These are phyloP conservation scores for Boleophthalmus pectinirostris DNA, from an alignment of 2,113 vertebrate genomes.

Conservation along the genomic window DNA sequence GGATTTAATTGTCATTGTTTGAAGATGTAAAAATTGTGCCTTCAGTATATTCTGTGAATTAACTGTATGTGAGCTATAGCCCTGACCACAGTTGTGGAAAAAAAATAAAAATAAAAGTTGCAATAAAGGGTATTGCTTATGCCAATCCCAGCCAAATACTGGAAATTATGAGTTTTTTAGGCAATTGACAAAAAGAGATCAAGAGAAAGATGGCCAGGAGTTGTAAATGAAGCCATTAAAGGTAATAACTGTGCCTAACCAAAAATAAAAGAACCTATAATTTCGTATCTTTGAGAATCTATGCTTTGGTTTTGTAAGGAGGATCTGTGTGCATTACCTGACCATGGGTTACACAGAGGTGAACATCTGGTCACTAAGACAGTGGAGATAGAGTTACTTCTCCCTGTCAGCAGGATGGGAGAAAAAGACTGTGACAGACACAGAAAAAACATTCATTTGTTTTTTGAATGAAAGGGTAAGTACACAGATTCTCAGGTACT, in stretches of 20 bases:
- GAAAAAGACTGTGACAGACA: neutral
- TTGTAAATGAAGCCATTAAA: neutral
- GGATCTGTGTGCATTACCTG: conserved; percentile 45
- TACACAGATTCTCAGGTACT: conserved; percentile 2
- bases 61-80: too few species aligned
- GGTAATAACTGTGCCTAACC: neutral
- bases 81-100: too few species aligned
- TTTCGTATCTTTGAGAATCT: neutral
- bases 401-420: conserved; percentile 31
- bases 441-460: neutral
- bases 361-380: conserved; percentile 63
- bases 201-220: neutral
- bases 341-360: conserved; percentile 52
- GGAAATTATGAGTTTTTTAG: neutral
- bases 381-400: conserved; percentile 54
- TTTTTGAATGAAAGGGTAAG: neutral
- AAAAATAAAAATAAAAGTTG: neutral
- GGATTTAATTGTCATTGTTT: neutral
- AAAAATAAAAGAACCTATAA: neutral
- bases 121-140: neutral
- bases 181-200: too few species aligned
- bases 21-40: neutral
- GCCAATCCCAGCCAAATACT: too few species aligned
- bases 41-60: too few species aligned
- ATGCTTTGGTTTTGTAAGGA: neutral